These are phyloP conservation scores for Psilopogon haemacephalus DNA, from an alignment of 2,113 vertebrate genomes.

Conservation along the genomic window DNA sequence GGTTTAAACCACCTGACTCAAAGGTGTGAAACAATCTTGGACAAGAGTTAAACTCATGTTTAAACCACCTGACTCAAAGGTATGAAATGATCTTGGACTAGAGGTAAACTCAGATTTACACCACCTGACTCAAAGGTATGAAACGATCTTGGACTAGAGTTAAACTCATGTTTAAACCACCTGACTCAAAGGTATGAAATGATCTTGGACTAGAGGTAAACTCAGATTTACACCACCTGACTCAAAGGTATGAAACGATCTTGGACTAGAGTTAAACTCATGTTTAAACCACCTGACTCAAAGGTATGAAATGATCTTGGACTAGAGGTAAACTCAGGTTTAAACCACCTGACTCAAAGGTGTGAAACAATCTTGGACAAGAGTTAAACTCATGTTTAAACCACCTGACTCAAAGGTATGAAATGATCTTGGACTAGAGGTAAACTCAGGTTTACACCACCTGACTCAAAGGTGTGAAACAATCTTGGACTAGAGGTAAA, in stretches of 20 bases:
- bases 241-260: no score
- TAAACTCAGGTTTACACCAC: not conserved
- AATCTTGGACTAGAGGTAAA: not conserved
- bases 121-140: not conserved
- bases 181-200: not conserved
- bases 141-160: not conserved
- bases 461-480: not conserved
- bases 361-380: not conserved
- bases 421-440: not conserved
- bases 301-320: no score
- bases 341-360: not conserved
- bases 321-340: not conserved
- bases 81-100: not conserved
- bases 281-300: not conserved
- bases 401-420: not conserved
- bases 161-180: not conserved
- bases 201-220: not conserved
- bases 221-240: not conserved
- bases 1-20: not conserved
- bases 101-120: not conserved
- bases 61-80: not conserved
- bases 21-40: no score
- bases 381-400: not conserved
- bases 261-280: not conserved
- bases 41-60: not conserved